Percentiles rank a stretch among this genome's conserved stretches.
phyloP scores from a whole-genome alignment of 2,113 vertebrate species.

The Otolemur garnettii region DNA sequence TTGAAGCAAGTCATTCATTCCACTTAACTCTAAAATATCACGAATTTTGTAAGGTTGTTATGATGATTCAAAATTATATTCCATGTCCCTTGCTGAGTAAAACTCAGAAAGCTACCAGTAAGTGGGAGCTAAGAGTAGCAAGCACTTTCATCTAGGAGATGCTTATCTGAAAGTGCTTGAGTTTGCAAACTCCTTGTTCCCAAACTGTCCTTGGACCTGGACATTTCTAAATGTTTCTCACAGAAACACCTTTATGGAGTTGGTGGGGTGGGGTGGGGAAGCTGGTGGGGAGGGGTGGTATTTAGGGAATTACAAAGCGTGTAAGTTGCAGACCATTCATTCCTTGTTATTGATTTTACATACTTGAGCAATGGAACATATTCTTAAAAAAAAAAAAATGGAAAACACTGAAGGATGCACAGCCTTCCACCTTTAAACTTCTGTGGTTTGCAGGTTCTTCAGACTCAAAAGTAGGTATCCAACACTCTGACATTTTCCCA shows the following conservation, averaged over 20 bases:
- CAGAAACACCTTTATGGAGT: background rate
- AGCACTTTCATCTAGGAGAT: background rate
- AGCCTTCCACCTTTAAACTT: background rate
- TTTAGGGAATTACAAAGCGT: background rate
- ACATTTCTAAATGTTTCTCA: background rate
- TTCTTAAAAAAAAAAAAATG: background rate
- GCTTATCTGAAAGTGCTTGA: background rate
- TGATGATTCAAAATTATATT: background rate
- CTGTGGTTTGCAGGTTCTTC: background rate
- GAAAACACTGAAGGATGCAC: background rate
- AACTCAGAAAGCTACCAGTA: background rate
- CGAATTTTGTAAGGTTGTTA: background rate
- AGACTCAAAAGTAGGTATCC: background rate
- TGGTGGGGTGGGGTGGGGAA: background rate
- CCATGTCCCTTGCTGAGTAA: background rate
- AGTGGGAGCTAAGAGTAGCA: background rate
- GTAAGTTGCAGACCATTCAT: background rate
- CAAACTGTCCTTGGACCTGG: background rate
- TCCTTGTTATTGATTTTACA: background rate
- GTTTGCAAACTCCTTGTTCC: background rate
- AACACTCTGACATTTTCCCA: background rate
- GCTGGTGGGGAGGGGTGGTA: fast-evolving
- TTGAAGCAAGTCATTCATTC: background rate
- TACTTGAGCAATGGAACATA: background rate
- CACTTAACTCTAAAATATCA: background rate